Evolutionary conservation across 2,113 vertebrate genomes (phyloP).

Genomic region (Saccopteryx bilineata): DNA sequence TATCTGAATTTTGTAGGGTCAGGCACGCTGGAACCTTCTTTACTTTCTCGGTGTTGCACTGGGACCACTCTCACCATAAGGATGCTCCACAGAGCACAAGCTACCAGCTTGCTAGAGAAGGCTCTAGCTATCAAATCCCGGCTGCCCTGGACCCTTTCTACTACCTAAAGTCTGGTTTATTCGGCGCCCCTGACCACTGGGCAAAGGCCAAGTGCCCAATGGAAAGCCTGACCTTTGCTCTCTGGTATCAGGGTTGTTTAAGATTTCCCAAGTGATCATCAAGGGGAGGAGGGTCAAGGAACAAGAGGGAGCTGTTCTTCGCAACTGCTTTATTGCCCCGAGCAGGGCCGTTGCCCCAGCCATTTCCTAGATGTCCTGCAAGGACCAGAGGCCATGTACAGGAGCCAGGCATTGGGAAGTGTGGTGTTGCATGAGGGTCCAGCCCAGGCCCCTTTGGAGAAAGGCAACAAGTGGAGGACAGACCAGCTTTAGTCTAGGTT

Average conservation of each 20-base stretch:
- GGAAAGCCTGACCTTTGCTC: conserved; percentile 9
- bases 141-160: neutral
- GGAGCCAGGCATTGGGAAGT: neutral
- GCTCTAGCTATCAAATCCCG: neutral
- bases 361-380: neutral
- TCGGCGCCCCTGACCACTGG: neutral
- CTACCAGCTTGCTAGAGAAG: neutral
- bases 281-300: neutral
- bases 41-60: neutral
- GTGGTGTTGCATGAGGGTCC: neutral
- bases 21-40: neutral
- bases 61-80: neutral
- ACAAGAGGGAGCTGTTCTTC: neutral
- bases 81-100: neutral
- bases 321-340: neutral
- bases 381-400: neutral
- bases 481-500: neutral
- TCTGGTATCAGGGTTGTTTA: neutral
- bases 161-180: neutral
- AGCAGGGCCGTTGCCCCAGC: neutral
- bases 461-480: neutral
- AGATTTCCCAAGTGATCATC: neutral
- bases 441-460: neutral
- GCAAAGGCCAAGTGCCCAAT: neutral
- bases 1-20: neutral